Percentiles rank a stretch among this genome's conserved stretches.
phyloP scores from a whole-genome alignment of 2,113 vertebrate genomes.

The Scolopax mira region DNA sequence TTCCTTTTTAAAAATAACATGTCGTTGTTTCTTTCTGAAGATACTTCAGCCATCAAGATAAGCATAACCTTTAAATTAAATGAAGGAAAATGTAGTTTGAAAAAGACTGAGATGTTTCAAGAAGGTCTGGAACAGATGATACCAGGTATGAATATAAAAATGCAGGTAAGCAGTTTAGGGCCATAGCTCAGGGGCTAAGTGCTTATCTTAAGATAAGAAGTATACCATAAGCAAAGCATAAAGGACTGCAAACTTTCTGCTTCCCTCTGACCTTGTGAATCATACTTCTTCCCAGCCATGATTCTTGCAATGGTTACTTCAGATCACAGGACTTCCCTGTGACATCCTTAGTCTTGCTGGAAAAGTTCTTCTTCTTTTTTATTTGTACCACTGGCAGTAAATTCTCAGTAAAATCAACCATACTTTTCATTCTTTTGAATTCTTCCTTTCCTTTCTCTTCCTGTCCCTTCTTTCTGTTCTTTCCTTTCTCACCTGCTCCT shows the following conservation, averaged over 20 bases:
- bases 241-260: neutral
- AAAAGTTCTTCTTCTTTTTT: neutral
- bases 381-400: neutral
- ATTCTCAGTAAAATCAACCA: neutral
- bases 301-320: neutral
- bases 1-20: conserved; percentile 39
- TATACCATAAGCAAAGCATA: neutral
- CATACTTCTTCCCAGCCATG: neutral
- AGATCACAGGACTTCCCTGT: neutral
- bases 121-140: conserved; percentile 80
- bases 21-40: conserved; percentile 74
- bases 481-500: neutral
- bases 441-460: neutral
- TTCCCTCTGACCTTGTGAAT: neutral
- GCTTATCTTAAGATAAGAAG: neutral
- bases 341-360: neutral
- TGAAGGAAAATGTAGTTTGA: conserved; percentile 91
- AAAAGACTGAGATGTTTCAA: conserved; percentile 85
- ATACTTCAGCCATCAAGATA: conserved; percentile 83
- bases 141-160: conserved; percentile 83
- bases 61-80: conserved; percentile 90
- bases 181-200: neutral
- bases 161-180: conserved; percentile 1
- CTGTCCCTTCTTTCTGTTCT: neutral
- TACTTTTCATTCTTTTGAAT: neutral